Evolutionary conservation across 2,113 vertebrate genomes (phyloP).

Genomic region (Anarhynchus alexandrinus): DNA sequence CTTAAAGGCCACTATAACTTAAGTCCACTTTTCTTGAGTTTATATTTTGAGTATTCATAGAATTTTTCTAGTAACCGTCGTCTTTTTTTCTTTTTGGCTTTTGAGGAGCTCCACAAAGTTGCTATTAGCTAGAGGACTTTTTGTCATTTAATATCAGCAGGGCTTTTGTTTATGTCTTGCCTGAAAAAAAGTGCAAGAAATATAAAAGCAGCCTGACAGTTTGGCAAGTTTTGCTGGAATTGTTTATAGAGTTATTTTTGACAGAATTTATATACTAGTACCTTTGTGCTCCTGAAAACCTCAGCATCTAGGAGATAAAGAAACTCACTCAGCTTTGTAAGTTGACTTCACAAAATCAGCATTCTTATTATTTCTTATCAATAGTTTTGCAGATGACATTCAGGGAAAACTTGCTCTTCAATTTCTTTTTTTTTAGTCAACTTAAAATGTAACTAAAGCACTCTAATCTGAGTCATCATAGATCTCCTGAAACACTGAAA

Average conservation of each 20-base stretch:
- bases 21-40: not conserved
- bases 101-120: not conserved
- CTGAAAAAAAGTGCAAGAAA: not conserved
- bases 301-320: not conserved
- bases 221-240: not conserved
- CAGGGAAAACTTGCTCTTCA: not conserved
- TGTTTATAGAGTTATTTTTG: not conserved
- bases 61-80: not conserved
- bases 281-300: not conserved
- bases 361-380: not conserved
- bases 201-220: not conserved
- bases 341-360: not conserved
- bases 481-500: not conserved
- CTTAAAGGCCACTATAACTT: not conserved
- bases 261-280: not conserved
- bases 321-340: not conserved
- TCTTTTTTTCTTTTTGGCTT: not conserved
- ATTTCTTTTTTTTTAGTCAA: not conserved
- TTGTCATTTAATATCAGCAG: not conserved
- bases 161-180: not conserved
- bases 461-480: not conserved
- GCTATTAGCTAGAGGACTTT: not conserved
- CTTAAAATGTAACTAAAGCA: not conserved
- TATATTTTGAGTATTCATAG: not conserved
- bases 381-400: not conserved